Evolutionary conservation across 2,113 vertebrate species (phyloP), one percentile per base, ranked within the genome.

Genomic region (Cichladusa arquata): DNA sequence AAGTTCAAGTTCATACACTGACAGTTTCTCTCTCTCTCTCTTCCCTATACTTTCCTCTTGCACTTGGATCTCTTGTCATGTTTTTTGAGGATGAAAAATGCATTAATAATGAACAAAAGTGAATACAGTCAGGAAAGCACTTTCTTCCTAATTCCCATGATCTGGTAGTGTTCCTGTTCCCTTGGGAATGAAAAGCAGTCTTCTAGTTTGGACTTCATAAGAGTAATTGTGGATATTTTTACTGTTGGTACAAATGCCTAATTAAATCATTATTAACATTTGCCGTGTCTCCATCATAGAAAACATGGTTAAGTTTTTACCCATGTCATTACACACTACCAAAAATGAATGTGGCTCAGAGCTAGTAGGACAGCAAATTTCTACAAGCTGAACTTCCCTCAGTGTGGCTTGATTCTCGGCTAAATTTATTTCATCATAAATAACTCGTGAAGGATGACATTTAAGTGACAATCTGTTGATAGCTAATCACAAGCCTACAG

Each of bases 391-490:
- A 73, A 66, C 51, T 65, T 80, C 12, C 58, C n/a, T n/a, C 17
- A 11, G 33, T 12, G 34, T 1, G 2, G 9, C 40, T 94, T 31
- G 26, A 38, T 76, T 89, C 54, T 80, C 14, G 3, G 73, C 71
- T 94, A 78, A 80, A 92, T 88, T 81, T 83, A 86, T 82, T 87
- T 90, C 5, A 36, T 85, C 88, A 58, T 77, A 95, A 94, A 51
- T 48, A 82, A 78, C 71, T 73, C 9, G 1, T 71, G 47, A 81
- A 90, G 76, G 47, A 84, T 93, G 90, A 56, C 88, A 90, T 95
- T 89, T 92, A 73, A 86, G 74, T 90, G 96, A 90, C 81, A 80
- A 85, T 91, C 79, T 94, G 89, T 91, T 95, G 90, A 87, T 70
- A 73, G 90, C 66, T 90, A 86, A 80, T 94, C 85, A 80, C 74